These are phyloP conservation scores for Drosophila anomelani DNA, from an alignment of 2,888 invertebrate species.

Conservation along the genomic window DNA sequence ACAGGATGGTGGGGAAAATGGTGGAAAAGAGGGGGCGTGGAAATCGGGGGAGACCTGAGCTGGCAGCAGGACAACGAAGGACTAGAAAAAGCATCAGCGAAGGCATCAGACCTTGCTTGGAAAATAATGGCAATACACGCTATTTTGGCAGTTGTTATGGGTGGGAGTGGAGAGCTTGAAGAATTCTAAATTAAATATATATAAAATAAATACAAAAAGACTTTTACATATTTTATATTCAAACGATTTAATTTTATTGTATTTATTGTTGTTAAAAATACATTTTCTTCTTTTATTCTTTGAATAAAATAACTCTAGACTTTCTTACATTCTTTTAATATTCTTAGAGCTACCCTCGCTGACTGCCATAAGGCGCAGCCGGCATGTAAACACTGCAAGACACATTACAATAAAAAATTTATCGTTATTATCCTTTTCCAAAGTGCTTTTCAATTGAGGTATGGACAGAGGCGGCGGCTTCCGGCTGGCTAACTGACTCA, in stretches of 20 bases:
- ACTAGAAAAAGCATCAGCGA: conserved; percentile 41
- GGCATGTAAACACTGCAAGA: conserved; percentile 74
- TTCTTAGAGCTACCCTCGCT: conserved; percentile 31
- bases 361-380: conserved; percentile 50
- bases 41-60: neutral
- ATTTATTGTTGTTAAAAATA: neutral
- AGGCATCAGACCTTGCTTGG: conserved; percentile 34
- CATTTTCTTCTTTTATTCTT: neutral
- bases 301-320: neutral
- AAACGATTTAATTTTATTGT: too few relatives aligned
- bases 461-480: conserved; percentile 45
- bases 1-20: conserved; percentile 18
- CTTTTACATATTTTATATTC: too few relatives aligned
- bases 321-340: neutral
- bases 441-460: conserved; percentile 82
- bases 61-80: conserved; percentile 23
- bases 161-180: conserved; percentile 21
- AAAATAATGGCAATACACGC: conserved; percentile 69
- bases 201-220: too few relatives aligned
- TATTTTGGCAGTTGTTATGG: conserved; percentile 54
- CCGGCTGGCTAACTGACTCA: conserved; percentile 49
- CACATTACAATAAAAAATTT: conserved; percentile 81
- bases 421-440: conserved; percentile 80
- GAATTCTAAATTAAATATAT: neutral
- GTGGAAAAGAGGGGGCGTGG: neutral